phyloP scores from a whole-genome alignment of 1,140 invertebrate species.

The Plutomurus gul region DNA sequence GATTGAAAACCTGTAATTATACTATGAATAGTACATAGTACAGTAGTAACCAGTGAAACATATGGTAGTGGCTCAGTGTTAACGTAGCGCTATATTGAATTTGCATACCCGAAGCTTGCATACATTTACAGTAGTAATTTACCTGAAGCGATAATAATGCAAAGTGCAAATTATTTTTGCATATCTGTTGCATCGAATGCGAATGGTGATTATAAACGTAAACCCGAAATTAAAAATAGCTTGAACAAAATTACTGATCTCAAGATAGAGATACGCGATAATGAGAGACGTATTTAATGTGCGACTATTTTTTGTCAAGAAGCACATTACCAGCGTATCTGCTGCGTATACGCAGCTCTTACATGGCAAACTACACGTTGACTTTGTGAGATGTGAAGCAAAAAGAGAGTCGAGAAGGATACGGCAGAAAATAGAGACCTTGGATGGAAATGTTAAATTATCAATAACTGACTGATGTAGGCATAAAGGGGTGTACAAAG shows the following conservation, averaged over 20 bases:
- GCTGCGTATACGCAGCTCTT: too few relatives aligned
- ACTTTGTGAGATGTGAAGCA: not conserved
- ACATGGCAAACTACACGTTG: too few relatives aligned
- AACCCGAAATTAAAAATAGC: not conserved
- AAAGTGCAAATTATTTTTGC: too few relatives aligned
- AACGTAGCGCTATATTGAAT: too few relatives aligned
- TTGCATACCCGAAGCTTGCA: too few relatives aligned
- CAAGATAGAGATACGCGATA: not conserved
- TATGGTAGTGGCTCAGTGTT: too few relatives aligned
- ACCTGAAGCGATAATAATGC: too few relatives aligned
- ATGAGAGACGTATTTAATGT: not conserved
- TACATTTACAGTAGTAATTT: too few relatives aligned
- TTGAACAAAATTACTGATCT: not conserved
- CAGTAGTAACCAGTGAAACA: too few relatives aligned
- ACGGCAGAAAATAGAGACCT: not conserved
- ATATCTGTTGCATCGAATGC: too few relatives aligned
- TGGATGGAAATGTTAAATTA: conserved; percentile 19
- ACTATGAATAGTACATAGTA: not conserved
- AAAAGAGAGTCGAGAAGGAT: not conserved
- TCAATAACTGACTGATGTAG: conserved; percentile 1
- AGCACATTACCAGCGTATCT: too few relatives aligned
- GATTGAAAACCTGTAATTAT: not conserved
- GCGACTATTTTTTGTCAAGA: not conserved
- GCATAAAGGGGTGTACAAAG: not conserved
- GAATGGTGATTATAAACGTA: not conserved